These are phyloP conservation scores for Meloidogyne floridensis DNA, from an alignment of 1,140 invertebrate genomes.

Conservation along the genomic window DNA sequence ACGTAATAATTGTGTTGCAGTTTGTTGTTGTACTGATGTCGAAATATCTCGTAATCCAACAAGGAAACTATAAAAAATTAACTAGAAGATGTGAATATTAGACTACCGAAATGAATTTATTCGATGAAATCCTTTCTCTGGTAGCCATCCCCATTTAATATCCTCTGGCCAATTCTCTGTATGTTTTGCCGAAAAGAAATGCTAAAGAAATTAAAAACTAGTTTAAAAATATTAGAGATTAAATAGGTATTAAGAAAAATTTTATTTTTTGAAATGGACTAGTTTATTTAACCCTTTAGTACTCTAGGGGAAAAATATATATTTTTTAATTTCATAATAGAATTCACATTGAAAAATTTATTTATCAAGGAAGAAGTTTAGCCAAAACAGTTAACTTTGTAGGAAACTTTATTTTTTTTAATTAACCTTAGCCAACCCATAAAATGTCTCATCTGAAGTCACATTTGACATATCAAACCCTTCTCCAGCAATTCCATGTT, in stretches of 20 bases:
- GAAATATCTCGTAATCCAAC: constrained; percentile 64
- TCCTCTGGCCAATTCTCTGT: constrained; percentile 62
- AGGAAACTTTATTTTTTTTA: too few species aligned
- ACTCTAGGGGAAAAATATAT: too few species aligned
- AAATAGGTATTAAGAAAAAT: too few species aligned
- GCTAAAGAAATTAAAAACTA: constrained; percentile 11
- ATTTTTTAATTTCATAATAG: too few species aligned
- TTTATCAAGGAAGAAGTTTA: too few species aligned
- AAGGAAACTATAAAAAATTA: constrained; percentile 52
- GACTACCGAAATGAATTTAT: constrained; percentile 56
- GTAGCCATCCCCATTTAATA: constrained; percentile 55
- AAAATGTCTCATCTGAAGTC: constrained; percentile 67
- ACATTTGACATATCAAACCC: constrained; percentile 67
- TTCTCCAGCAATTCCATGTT: constrained; percentile 71
- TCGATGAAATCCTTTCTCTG: constrained; percentile 35
- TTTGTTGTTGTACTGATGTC: constrained; percentile 58
- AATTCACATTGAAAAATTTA: too few species aligned
- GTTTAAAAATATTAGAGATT: too few species aligned
- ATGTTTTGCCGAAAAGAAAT: constrained; percentile 58
- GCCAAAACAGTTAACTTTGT: too few species aligned
- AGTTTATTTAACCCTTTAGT: too few species aligned
- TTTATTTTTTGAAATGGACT: too few species aligned
- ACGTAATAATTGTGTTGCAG: constrained; percentile 55
- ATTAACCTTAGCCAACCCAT: constrained; percentile 46
- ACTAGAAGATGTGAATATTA: not conserved